These are phyloP conservation scores for Plebejus argus DNA, from an alignment of 2,888 invertebrate species.

Conservation along the genomic window DNA sequence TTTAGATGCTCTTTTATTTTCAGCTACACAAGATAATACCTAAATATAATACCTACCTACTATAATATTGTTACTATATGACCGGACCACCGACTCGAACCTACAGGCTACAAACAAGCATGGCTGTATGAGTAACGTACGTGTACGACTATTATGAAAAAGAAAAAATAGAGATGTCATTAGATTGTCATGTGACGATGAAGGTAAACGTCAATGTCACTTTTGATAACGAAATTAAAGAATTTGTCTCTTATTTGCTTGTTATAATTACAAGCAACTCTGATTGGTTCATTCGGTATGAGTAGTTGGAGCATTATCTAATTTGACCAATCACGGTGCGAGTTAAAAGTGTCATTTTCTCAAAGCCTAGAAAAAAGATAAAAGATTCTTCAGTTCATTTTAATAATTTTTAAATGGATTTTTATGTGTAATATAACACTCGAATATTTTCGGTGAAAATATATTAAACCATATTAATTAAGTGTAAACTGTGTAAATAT, in stretches of 20 bases:
- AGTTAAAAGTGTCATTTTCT: not conserved
- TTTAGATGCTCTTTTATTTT: too few species aligned
- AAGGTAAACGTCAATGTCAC: slow-evolving; percentile 39
- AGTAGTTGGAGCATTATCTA: not conserved
- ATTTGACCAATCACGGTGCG: slow-evolving; percentile 21
- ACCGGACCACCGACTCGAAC: too few species aligned
- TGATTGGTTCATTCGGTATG: slow-evolving; percentile 34
- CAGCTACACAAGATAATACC: too few species aligned
- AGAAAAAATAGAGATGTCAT: not conserved
- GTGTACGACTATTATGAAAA: not conserved
- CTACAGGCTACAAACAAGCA: too few species aligned
- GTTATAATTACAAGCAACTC: not conserved
- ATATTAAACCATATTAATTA: not conserved
- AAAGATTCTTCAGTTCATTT: too few species aligned
- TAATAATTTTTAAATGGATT: too few species aligned
- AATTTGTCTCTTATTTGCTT: slow-evolving; percentile 1
- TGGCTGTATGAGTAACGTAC: too few species aligned
- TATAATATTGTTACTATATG: too few species aligned
- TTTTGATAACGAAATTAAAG: not conserved
- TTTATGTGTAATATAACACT: not conserved
- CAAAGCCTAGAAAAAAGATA: not conserved
- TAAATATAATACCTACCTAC: too few species aligned
- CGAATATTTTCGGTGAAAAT: not conserved
- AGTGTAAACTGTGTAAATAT: not conserved
- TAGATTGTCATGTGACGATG: slow-evolving; percentile 41